Base-by-base conservation (phyloP, 2,888 invertebrate genomes). In the Pandemis corylana region DNA sequence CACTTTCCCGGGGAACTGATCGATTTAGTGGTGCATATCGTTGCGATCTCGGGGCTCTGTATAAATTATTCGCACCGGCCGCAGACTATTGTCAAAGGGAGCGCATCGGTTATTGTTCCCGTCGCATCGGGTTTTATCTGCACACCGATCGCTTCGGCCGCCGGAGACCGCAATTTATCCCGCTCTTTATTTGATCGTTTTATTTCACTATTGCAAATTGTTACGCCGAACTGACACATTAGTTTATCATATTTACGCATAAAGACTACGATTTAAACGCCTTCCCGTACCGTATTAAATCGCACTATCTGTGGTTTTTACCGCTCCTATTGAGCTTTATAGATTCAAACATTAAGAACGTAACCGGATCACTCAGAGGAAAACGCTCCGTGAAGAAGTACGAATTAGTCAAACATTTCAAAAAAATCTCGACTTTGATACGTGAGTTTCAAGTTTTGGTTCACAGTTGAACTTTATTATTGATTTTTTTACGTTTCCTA, bases 51-150 rank as follows among this genome's bases (percentile, higher is more conserved):
- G 77, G 79, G 79, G 80, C 85, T 78, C 83, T 82, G 85, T 87
- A 91, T 92, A 91, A 92, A 90, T 92, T 89, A 88, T 84, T 82
- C 66, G 20, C 15, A 15, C 28, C 59, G 79, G 77, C 81, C 83
- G 79, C 78, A 80, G 81, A 85, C 86, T 84, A 90, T 91, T 93
- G 93, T 92, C 91, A 90, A 90, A 92, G 92, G 91, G 90, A 91
- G 91, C 91, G 90, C 91, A 91, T 92, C 91, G 88, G 90, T 92
- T 92, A 93, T 94, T 93, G 93, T 93, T 92, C 89, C 85, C 85
- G 85, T 89, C 82, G 90, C 85, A 89, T 89, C 86, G 84, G 82
- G 83, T 86, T 85, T 90, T 92, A 92, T 92, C 91, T 85, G 77
- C 77, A 78, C 84, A 85, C 80, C 83, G 81, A 92, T 92, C 84